Evolutionary conservation across 2,888 invertebrate genomes (phyloP).

Genomic region (Dynastes grantii): DNA sequence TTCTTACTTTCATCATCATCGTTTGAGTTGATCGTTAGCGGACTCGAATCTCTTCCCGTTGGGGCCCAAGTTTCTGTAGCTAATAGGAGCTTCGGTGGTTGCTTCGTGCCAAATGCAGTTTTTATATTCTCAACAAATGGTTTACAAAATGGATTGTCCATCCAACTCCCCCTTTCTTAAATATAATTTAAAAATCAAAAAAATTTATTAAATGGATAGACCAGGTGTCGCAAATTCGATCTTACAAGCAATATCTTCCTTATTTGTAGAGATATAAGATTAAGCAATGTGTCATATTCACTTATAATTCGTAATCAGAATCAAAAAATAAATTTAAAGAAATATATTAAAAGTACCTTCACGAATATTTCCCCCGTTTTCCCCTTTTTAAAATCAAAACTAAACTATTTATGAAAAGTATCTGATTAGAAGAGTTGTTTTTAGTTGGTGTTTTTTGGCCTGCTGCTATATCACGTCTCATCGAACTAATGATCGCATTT

Average conservation of each 20-base stretch:
- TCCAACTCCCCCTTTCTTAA: too few species aligned
- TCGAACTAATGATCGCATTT: conserved; percentile 85
- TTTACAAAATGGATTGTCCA: conserved; percentile 92
- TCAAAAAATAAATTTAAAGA: too few species aligned
- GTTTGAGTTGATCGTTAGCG: conserved; percentile 70
- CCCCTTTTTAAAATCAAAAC: too few species aligned
- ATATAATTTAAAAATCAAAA: too few species aligned
- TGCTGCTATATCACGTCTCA: conserved; percentile 82
- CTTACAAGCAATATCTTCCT: too few species aligned
- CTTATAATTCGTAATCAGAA: too few species aligned
- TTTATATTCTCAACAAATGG: conserved; percentile 93
- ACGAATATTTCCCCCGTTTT: conserved; percentile 91
- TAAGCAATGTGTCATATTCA: too few species aligned
- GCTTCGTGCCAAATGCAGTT: conserved; percentile 87
- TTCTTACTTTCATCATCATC: conserved; percentile 75
- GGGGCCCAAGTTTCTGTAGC: conserved; percentile 76
- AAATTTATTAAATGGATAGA: neutral
- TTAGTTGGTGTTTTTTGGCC: conserved; percentile 81
- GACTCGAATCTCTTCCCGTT: conserved; percentile 70
- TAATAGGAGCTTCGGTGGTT: conserved; percentile 81
- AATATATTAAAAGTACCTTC: conserved; percentile 74
- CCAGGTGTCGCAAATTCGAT: neutral
- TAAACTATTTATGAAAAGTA: conserved; percentile 88
- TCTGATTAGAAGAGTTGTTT: conserved; percentile 85
- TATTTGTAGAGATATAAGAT: too few species aligned